Percentiles rank a stretch among this genome's conserved stretches.
Evolutionary conservation across 2,113 vertebrate genomes (phyloP).

Genomic region (Pyxicephalus adspersus): DNA sequence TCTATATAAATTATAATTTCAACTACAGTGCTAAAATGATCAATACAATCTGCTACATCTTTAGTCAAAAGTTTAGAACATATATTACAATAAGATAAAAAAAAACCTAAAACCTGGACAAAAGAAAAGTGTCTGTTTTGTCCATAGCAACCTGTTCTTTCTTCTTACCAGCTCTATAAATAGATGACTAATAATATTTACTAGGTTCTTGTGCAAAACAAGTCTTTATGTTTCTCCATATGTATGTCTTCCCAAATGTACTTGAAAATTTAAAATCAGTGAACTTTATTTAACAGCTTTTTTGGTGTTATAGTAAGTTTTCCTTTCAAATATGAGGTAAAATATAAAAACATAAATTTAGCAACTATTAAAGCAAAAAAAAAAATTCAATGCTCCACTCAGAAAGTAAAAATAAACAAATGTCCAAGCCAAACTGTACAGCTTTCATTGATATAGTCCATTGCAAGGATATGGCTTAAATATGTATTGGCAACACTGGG

Average conservation of each 20-base stretch:
- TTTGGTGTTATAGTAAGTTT: conserved; percentile 60
- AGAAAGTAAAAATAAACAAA: conserved; percentile 52
- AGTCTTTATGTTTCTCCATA: too few relatives aligned
- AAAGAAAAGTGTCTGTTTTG: too few relatives aligned
- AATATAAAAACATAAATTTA: conserved; percentile 85
- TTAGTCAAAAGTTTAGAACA: neutral
- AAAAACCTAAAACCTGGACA: too few relatives aligned
- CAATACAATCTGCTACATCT: neutral
- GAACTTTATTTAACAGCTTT: neutral
- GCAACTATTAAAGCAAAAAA: conserved; percentile 85
- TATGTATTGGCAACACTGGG: conserved; percentile 61
- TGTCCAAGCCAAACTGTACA: conserved; percentile 69
- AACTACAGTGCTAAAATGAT: too few relatives aligned
- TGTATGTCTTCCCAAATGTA: neutral
- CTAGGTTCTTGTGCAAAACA: too few relatives aligned
- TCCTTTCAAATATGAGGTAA: conserved; percentile 76
- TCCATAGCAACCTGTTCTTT: too few relatives aligned
- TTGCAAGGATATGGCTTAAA: conserved; percentile 72
- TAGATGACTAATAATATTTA: too few relatives aligned
- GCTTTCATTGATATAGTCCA: conserved; percentile 69
- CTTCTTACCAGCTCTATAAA: too few relatives aligned
- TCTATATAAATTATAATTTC: too few relatives aligned
- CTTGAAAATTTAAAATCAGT: neutral
- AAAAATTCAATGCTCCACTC: conserved; percentile 64
- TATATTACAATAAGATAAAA: neutral